Evolutionary conservation across 2,113 vertebrate species (phyloP), one percentile per base, ranked within the genome.

Genomic region (Tragelaphus buxtoni): DNA sequence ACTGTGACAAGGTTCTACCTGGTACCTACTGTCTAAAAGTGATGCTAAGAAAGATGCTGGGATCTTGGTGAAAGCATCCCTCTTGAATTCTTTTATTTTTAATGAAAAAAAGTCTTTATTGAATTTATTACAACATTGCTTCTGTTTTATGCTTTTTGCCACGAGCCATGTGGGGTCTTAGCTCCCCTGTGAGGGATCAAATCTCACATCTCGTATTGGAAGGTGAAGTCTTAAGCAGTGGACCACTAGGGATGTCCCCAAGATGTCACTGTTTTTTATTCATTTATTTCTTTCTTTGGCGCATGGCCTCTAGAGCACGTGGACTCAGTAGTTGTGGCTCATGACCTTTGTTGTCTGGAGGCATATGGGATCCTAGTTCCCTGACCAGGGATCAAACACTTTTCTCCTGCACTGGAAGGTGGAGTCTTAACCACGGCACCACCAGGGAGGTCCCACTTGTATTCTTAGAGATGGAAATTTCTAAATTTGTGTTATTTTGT

Each of bases 281-380:
- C 69, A 1, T 72, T 69, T 69, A 3, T 42, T 72, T 42, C 20
- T 42, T 22, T 42, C 18, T 72, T 42, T 72, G 20, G 35, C 0
- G 0, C 10, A 7, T 42, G 69, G 35, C n/a, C 35, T 24, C 69
- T 24, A 72, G 20, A 42, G 20, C 5, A 42, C 0, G 0, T 39
- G 35, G 20, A 3, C 35, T 72, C 69, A 39, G 35, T 39, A 42
- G 35, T 4, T 42, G 35, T 42, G 69, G 69, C 69, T 72, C 35
- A 42, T 0, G 3, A 12, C 20, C 69, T 72, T 72, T 13, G 35
- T 42, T 72, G 35, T 72, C 35, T 0, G 1, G 69, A 72, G 69
- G 35, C 69, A 6, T 42, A 42, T 24, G 69, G 35, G 5, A 72
- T 42, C n/a, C 11, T 26, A 72, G 20, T 13, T 72, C 20, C 11